Evolutionary conservation across 2,797 vertebrate species (phyloP).

Genomic region (Erethizon dorsatum): DNA sequence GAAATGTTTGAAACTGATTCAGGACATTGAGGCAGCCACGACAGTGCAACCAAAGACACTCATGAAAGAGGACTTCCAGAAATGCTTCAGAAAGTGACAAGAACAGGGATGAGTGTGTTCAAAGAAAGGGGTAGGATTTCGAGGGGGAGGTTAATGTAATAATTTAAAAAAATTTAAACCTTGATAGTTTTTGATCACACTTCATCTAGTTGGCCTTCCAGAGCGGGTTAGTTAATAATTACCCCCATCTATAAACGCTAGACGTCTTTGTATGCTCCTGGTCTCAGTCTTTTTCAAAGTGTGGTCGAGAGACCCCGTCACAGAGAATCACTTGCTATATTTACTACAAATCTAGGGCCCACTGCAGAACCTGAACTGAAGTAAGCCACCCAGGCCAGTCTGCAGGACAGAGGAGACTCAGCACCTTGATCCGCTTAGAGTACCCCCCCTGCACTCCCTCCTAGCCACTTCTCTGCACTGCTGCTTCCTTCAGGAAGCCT

Average conservation of each 20-base stretch:
- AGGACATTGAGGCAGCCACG: not conserved
- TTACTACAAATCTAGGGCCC: not conserved
- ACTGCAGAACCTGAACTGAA: not conserved
- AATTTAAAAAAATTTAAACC: not conserved
- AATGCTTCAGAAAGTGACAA: not conserved
- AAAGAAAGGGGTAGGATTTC: not conserved
- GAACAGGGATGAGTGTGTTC: not conserved
- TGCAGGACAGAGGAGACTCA: not conserved
- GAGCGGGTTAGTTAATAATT: not conserved
- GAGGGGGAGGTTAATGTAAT: not conserved
- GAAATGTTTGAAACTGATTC: not conserved
- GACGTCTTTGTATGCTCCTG: not conserved
- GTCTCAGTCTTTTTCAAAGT: conserved; percentile 28
- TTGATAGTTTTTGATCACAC: not conserved
- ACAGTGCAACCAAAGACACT: not conserved
- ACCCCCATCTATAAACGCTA: not conserved
- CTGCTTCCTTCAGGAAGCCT: not conserved
- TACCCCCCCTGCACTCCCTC: not conserved
- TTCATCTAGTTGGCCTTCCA: not conserved
- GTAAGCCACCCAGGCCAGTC: not conserved
- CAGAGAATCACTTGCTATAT: not conserved
- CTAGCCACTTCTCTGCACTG: not conserved
- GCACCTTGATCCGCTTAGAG: not conserved
- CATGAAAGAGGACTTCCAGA: not conserved
- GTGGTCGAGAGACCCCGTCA: not conserved